Base-by-base conservation (phyloP, 2,113 vertebrate species). In the Clarias batrachus region DNA sequence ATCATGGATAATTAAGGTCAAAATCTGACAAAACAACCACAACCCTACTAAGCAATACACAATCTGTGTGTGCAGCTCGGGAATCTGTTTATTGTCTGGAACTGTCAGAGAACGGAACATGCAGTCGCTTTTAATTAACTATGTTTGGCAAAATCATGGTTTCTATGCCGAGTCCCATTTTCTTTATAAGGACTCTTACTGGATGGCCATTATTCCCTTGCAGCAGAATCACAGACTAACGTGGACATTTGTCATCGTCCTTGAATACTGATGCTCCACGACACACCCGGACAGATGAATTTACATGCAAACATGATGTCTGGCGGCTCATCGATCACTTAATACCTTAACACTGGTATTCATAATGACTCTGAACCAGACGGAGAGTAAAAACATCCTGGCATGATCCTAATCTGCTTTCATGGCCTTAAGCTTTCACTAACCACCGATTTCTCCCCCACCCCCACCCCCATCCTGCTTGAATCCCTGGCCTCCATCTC, bases 351-450 rank as follows among this genome's bases (percentile, higher is more conserved):
- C 56, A 82, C 89, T 78, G 68, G 68, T 88, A 83, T 87, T 90
- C 86, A 89, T 88, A 92, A 91, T 86, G 87, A 93, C 87, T 52
- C 82, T 37, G 65, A 62, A 81, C 57, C 78, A 81, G 57, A 62
- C 57, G 21, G 21, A 89, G 87, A 89, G 88, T 59, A 79, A 86
- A 88, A 79, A 81, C 81, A 48, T 86, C 60, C 89, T 90, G 89
- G 91, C 86, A 91, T 91, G 83, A 87, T 89, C 82, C 84, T 91
- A 93, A 93, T 92, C 91, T 91, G 89, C 91, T 94, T 93, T 90
- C 87, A 90, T 88, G 57, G 68, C 63, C 63, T 41, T 86, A 83
- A 89, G 83, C 85, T 85, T 89, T 82, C 63, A 25, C 85, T 89
- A 88, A 87, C 41, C 56, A 79, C 78, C 23, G 62, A 88, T 57